A percentile compares a stretch with the other conserved stretches of the same genome.
Conservation (phyloP, 2,888 invertebrate genomes). For the Prosopocoilus inquinatus region DNA sequence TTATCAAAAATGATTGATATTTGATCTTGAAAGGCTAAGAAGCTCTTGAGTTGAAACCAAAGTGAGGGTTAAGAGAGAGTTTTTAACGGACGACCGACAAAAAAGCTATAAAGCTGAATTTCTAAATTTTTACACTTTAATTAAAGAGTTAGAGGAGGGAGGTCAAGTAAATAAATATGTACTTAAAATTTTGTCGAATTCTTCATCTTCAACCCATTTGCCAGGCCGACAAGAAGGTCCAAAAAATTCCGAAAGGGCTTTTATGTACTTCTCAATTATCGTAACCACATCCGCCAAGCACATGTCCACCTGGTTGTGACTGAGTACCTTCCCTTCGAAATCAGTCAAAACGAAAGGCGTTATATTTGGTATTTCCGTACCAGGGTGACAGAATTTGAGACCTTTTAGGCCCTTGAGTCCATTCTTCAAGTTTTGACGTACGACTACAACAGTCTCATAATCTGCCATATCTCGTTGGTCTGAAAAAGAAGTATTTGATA, state of each 20-base stretch:
- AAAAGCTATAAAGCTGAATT: too few species aligned
- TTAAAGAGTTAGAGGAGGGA: too few species aligned
- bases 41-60: too few species aligned
- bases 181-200: constrained; percentile 60
- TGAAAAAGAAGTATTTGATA: too few species aligned
- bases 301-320: constrained; percentile 29
- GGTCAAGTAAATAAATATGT: constrained; percentile 39
- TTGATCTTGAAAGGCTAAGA: too few species aligned
- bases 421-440: constrained; percentile 47
- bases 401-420: constrained; percentile 49
- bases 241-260: constrained; percentile 63
- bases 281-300: constrained; percentile 40
- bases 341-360: constrained; percentile 61
- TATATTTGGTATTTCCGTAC: constrained; percentile 58
- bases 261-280: constrained; percentile 60
- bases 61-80: too few species aligned
- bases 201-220: constrained; percentile 58
- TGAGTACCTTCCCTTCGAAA: constrained; percentile 52
- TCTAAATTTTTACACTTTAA: too few species aligned
- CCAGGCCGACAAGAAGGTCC: constrained; percentile 72
- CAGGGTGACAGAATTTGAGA: constrained; percentile 65
- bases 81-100: too few species aligned
- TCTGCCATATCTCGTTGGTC: constrained; percentile 29
- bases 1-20: too few species aligned
- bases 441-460: constrained; percentile 62